Base-by-base conservation (phyloP, 1,140 invertebrate species). In the Harlomillsia oculata region DNA sequence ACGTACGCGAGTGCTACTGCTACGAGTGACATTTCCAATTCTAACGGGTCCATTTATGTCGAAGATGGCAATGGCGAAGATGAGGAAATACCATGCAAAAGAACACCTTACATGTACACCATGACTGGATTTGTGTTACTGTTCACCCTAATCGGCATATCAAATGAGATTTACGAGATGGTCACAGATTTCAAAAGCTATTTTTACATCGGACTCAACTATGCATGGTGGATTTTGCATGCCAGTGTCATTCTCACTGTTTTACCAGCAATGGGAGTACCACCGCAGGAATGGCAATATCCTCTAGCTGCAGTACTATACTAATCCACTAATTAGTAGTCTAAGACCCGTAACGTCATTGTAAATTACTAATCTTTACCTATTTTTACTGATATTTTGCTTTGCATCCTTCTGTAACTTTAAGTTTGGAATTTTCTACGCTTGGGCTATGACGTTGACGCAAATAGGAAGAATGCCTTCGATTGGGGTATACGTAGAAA, bases 391-490 rank as follows among this genome's bases (percentile, higher is more conserved):
- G n/a, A 36, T 28, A 5, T 16, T 28, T 8, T 30, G 20, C 18
- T 30, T 5, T 28, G 25, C 13, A 11, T 48, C 29, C 34, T 50
- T n/a, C 2, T 26, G 18, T 21, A 0, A n/a, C 16, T 18, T 34
- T 21, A 13, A 60, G 58, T 52, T 61, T 30, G 53, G 52, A 5
- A 18, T 61, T 0, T 36, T 61, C 39, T 53, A 30, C 18, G 40
- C 39, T 18, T 61, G 59, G 59, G 39, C n/a, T 0, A 52, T 61
- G 53, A 50, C 25, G 18, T 29, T 61, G 11, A 26, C 36, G 2
- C 59, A 61, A 43, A 36, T 61, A 9, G 41, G 53, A 5, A 46
- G 59, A 30, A 60, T 60, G n/a, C 58, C 58, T 2, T 25, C 14
- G 18, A 37, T 55, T 44, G 58, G 52, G 2, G 45, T 44, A 21